Evolutionary conservation across 2,888 invertebrate genomes (phyloP).

Genomic region (Drosophila infuscata): DNA sequence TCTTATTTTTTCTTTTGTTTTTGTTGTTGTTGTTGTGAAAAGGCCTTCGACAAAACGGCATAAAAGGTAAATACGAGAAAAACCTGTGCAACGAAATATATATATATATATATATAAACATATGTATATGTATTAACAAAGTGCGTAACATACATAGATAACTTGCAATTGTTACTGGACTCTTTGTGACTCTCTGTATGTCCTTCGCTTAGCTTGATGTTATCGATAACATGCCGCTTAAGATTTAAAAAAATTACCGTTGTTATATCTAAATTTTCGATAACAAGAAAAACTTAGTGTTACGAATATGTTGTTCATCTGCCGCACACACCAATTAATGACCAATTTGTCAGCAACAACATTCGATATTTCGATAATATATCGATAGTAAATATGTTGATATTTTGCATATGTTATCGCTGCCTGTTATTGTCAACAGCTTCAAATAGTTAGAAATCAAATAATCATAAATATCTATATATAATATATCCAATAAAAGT

Average conservation of each 20-base stretch:
- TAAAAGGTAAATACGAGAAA: conserved; percentile 57
- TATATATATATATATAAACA: neutral
- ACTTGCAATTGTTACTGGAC: neutral
- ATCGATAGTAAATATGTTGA: neutral
- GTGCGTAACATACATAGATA: conserved; percentile 13
- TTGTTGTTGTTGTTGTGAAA: conserved; percentile 34
- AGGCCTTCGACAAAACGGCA: conserved; percentile 36
- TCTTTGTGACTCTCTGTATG: neutral
- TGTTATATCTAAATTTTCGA: neutral
- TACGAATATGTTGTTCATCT: neutral
- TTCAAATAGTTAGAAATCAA: neutral
- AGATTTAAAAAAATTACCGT: neutral
- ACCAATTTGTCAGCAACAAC: neutral
- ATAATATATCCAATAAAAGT: neutral
- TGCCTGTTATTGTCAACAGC: neutral
- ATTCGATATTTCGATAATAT: neutral
- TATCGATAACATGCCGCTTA: neutral
- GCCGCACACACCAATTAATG: neutral
- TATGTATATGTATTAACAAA: neutral
- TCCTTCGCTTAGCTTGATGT: neutral
- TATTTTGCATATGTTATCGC: neutral
- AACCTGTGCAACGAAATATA: conserved; percentile 39
- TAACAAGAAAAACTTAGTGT: neutral
- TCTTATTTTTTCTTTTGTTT: neutral
- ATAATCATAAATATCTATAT: neutral